Conservation (phyloP, 2,113 vertebrate genomes). For the Siniperca chuatsi region DNA sequence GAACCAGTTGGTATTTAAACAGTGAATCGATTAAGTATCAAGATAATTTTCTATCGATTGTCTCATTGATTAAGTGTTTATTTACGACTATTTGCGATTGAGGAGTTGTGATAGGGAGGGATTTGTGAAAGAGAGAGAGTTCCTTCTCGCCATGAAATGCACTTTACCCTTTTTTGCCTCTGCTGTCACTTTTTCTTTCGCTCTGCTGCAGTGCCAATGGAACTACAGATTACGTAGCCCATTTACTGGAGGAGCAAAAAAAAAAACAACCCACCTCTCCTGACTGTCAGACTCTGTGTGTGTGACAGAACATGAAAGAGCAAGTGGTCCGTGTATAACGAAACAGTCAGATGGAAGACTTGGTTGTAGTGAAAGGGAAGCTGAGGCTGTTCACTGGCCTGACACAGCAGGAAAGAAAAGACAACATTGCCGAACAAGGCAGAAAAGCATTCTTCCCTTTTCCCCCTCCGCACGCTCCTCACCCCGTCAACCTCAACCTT, state of each 20-base stretch:
- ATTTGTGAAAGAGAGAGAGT: background rate
- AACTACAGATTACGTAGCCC: constrained; percentile 59
- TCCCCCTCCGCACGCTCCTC: constrained; percentile 39
- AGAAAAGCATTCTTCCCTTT: constrained; percentile 55
- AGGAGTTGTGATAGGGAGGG: background rate
- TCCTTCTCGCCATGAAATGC: constrained; percentile 51
- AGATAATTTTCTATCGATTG: background rate
- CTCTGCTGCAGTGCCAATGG: constrained; percentile 59
- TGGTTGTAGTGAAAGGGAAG: constrained; percentile 43
- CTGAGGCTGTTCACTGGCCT: constrained; percentile 37
- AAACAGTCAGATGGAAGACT: constrained; percentile 33
- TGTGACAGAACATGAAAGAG: constrained; percentile 43
- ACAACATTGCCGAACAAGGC: constrained; percentile 65
- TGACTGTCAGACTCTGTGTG: constrained; percentile 39
- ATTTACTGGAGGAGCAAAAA: constrained; percentile 53
- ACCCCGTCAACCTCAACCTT: constrained; percentile 61
- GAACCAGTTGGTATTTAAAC: background rate
- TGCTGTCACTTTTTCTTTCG: constrained; percentile 60
- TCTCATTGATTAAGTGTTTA: background rate
- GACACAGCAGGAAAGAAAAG: constrained; percentile 65
- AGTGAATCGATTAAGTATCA: background rate
- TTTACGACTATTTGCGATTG: background rate
- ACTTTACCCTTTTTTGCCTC: constrained; percentile 58
- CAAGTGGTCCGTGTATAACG: constrained; percentile 31
- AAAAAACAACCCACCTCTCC: constrained; percentile 14